These are phyloP conservation scores for Pomacea canaliculata DNA, from an alignment of 2,888 invertebrate species.

Conservation along the genomic window DNA sequence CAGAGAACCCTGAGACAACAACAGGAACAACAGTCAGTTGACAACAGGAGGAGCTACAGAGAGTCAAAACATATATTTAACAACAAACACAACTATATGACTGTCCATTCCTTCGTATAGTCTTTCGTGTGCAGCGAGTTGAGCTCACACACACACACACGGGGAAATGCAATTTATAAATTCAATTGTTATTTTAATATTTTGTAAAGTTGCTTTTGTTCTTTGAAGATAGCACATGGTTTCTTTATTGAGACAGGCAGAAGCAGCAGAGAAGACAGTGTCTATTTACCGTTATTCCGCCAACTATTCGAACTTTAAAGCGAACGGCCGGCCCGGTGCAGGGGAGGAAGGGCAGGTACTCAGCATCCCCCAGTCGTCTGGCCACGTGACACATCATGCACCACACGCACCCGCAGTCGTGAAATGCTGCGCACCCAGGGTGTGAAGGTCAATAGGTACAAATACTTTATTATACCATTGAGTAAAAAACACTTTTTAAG, in stretches of 20 bases:
- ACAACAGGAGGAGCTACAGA: no score
- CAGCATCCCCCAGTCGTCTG: constrained; percentile 36
- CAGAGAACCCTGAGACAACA: constrained; percentile 36
- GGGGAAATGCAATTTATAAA: no score
- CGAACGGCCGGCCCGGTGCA: constrained; percentile 37
- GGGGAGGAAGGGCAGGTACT: constrained; percentile 38
- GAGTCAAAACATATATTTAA: no score
- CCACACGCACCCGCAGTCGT: constrained; percentile 34
- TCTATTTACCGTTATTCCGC: constrained; percentile 39
- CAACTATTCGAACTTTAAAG: constrained; percentile 42
- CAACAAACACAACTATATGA: no score
- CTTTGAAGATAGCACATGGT: no score
- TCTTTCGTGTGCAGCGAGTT: no score
- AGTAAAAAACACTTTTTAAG: neutral
- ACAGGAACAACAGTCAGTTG: neutral
- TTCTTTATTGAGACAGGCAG: no score
- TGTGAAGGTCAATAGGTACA: neutral
- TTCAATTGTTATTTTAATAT: no score
- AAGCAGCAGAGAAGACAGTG: neutral
- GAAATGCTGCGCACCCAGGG: constrained; percentile 21
- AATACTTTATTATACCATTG: neutral
- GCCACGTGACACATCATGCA: constrained; percentile 38
- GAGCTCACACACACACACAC: no score
- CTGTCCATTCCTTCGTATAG: no score
- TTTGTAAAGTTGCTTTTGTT: no score